Conservation (phyloP, 2,888 invertebrate genomes). For the Saturnia japonica region DNA sequence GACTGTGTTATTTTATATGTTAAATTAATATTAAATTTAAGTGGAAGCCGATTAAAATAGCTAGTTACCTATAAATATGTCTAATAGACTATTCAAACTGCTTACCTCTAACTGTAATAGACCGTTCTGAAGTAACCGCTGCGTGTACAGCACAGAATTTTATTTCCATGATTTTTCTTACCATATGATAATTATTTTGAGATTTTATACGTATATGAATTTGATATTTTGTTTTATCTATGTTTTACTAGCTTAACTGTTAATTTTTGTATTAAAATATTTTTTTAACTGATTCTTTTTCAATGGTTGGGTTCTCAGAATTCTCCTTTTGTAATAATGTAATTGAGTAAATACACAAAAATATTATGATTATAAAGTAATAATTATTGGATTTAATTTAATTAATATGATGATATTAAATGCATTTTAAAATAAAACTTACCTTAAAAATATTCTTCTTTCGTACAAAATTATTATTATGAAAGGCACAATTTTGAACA, state of each 20-base stretch:
- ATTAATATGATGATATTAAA: no score
- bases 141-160: background rate
- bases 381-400: no score
- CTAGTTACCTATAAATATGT: background rate
- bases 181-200: background rate
- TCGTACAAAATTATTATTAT: background rate
- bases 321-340: background rate
- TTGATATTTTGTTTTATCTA: background rate
- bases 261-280: background rate
- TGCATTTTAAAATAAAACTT: background rate
- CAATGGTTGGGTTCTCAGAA: background rate
- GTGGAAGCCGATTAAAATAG: background rate
- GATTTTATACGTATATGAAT: background rate
- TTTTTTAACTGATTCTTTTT: background rate
- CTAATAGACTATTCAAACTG: background rate
- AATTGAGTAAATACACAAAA: no score
- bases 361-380: no score
- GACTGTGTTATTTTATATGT: background rate
- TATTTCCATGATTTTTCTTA: background rate
- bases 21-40: background rate
- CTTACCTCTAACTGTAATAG: background rate
- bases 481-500: constrained; percentile 19
- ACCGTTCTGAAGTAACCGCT: background rate
- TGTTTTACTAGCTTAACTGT: background rate
- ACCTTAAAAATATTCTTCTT: constrained; percentile 1